Percentiles rank a stretch among this genome's conserved stretches.
Evolutionary conservation across 2,888 invertebrate species (phyloP).

Genomic region (Heteromyza rotundicornis): DNA sequence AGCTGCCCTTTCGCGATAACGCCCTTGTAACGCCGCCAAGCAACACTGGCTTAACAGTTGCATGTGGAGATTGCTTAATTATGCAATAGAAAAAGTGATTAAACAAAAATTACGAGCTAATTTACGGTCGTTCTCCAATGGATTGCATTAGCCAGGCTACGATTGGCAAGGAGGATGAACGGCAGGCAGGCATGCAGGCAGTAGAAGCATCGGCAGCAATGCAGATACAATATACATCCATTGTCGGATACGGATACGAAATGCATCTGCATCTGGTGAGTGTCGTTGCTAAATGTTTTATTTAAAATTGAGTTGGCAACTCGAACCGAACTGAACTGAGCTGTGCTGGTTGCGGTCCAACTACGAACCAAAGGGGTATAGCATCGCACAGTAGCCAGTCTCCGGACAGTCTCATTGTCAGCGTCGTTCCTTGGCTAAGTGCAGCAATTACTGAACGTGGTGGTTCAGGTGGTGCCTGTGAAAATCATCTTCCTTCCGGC

Average conservation of each 20-base stretch:
- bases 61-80: constrained; percentile 15
- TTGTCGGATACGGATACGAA: constrained; percentile 2
- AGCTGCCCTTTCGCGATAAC: too few relatives aligned
- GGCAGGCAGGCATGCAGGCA: neutral
- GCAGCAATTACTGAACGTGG: neutral
- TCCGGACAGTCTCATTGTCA: neutral
- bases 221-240: constrained; percentile 7
- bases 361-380: too few relatives aligned
- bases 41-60: neutral
- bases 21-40: neutral
- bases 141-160: neutral
- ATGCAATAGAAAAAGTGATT: constrained; percentile 26
- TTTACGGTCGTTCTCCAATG: constrained; percentile 2
- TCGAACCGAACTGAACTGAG: neutral
- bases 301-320: constrained; percentile 1
- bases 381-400: neutral
- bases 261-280: neutral
- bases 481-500: neutral
- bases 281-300: constrained; percentile 10
- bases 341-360: too few relatives aligned
- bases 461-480: neutral
- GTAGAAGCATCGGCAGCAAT: constrained; percentile 5
- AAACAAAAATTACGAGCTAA: constrained; percentile 23
- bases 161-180: neutral
- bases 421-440: neutral